These are phyloP conservation scores for Triops cancriformis DNA, from an alignment of 1,140 invertebrate species.

Conservation along the genomic window DNA sequence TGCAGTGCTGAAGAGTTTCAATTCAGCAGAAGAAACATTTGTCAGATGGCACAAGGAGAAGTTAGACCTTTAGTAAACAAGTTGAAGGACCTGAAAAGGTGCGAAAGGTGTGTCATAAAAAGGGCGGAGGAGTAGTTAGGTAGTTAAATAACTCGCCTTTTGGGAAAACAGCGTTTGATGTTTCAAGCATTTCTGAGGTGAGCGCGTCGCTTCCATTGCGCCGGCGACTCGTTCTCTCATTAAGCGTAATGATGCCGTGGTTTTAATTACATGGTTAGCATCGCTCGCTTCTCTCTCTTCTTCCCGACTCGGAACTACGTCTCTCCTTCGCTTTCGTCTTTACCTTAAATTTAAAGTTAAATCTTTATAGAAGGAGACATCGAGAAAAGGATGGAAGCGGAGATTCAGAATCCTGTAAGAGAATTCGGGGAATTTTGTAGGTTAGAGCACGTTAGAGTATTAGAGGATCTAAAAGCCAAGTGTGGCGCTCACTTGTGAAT, in stretches of 20 bases:
- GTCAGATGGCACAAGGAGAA: no score
- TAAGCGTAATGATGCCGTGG: background rate
- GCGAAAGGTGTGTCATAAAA: slow-evolving; percentile 6
- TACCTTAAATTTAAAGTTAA: background rate
- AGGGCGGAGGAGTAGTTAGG: background rate
- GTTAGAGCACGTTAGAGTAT: background rate
- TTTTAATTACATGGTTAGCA: background rate
- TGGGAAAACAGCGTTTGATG: slow-evolving; percentile 15
- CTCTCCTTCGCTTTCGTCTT: no score
- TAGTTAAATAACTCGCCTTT: no score
- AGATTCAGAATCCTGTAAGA: background rate
- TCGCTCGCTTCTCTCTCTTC: background rate
- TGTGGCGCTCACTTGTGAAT: background rate
- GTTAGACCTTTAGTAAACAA: background rate
- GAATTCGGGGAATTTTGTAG: background rate
- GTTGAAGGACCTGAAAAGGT: background rate
- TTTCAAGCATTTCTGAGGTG: slow-evolving; percentile 15
- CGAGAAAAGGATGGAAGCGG: background rate
- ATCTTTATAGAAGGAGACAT: background rate
- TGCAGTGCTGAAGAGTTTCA: background rate
- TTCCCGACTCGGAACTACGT: background rate
- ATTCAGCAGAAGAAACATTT: background rate
- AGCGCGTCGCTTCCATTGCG: no score
- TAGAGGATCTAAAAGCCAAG: background rate
- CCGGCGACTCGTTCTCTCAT: background rate